These are phyloP conservation scores for Thecophora atra DNA, from an alignment of 2,888 invertebrate species.

Conservation along the genomic window DNA sequence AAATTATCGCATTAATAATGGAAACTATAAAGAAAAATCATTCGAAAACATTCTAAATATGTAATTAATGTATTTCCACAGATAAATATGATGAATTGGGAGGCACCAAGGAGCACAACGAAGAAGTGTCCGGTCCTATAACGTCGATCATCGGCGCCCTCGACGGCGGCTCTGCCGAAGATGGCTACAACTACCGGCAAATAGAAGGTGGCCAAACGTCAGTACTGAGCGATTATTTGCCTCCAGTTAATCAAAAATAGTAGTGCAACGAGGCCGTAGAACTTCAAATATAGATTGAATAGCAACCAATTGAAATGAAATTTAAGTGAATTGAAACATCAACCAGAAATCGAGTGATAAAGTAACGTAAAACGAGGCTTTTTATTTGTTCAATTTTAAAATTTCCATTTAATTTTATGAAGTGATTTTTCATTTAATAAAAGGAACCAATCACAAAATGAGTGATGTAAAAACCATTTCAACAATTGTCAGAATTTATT, in stretches of 20 bases:
- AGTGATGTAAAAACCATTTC: too few relatives aligned
- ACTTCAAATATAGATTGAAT: background rate
- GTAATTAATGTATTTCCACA: conserved; percentile 16
- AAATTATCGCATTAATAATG: too few relatives aligned
- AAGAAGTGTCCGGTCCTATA: conserved; percentile 55
- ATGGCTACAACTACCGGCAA: conserved; percentile 54
- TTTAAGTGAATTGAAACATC: background rate
- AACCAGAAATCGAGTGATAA: background rate
- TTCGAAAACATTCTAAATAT: conserved; percentile 25
- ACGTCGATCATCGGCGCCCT: conserved; percentile 57
- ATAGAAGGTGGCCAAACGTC: conserved; percentile 32
- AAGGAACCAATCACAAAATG: too few relatives aligned
- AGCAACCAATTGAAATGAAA: background rate
- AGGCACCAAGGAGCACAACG: conserved; percentile 56
- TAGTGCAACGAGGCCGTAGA: background rate
- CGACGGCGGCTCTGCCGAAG: conserved; percentile 45
- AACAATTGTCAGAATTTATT: too few relatives aligned
- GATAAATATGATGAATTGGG: conserved; percentile 60
- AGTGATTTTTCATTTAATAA: too few relatives aligned
- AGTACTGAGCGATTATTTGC: conserved; percentile 33
- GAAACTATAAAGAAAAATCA: conserved; percentile 32
- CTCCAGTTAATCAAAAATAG: conserved; percentile 21
- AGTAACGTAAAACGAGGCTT: background rate
- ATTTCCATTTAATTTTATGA: background rate
- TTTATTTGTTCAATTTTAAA: background rate